Evolutionary conservation across 1,140 invertebrate genomes (phyloP).

Genomic region (Drosophila neocordata): DNA sequence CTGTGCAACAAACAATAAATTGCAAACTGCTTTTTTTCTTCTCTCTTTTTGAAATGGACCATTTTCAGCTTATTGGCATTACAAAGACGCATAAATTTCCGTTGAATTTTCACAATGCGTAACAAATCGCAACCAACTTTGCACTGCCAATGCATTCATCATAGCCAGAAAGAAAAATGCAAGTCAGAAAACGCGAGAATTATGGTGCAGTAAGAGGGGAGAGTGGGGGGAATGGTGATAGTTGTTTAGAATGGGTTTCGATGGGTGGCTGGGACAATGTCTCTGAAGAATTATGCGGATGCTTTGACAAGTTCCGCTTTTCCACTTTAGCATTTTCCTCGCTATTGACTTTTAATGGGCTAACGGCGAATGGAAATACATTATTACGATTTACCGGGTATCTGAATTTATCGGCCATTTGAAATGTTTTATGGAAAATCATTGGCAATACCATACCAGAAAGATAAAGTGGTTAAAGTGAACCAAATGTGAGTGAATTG

Average conservation of each 20-base stretch:
- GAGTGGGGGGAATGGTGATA: no score
- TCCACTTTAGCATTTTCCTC: neutral
- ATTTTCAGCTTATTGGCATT: constrained; percentile 18
- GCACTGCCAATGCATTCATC: constrained; percentile 13
- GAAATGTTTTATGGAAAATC: neutral
- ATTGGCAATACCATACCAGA: neutral
- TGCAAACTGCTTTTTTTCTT: neutral
- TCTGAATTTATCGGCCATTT: constrained; percentile 8
- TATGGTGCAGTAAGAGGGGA: neutral
- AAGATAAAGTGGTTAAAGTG: neutral
- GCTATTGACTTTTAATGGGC: constrained; percentile 17
- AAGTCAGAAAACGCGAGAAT: constrained; percentile 12
- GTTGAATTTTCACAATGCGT: neutral
- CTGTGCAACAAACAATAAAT: constrained; percentile 9
- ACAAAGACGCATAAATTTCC: constrained; percentile 12
- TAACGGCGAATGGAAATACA: constrained; percentile 5
- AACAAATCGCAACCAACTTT: constrained; percentile 9
- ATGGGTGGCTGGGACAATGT: neutral
- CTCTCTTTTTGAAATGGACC: neutral
- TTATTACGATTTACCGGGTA: constrained; percentile 12
- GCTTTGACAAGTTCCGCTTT: constrained; percentile 16
- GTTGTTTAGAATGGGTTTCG: neutral
- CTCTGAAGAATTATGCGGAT: constrained; percentile 13
- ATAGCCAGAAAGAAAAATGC: constrained; percentile 13
- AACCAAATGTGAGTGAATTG: neutral